Conservation (phyloP, 1,140 invertebrate genomes). For the Drosophila mayri region DNA sequence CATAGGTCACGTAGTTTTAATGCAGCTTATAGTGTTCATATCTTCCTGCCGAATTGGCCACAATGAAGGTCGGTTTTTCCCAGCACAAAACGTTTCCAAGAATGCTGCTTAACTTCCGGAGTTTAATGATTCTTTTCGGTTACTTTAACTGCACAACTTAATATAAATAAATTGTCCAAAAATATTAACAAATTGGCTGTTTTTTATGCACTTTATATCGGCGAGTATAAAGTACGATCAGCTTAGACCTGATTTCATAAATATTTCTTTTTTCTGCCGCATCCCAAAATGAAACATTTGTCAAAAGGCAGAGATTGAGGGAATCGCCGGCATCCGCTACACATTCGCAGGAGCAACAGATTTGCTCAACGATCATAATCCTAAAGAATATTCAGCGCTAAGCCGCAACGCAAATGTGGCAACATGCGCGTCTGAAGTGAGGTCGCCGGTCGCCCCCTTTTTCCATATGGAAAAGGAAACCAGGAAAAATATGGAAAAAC, state of each 20-base stretch:
- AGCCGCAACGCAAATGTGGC: conserved; percentile 84
- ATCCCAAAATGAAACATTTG: conserved; percentile 68
- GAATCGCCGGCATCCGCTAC: conserved; percentile 54
- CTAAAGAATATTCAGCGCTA: conserved; percentile 76
- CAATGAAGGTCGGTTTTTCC: neutral
- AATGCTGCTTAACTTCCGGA: neutral
- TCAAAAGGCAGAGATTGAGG: conserved; percentile 58
- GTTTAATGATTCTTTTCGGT: neutral
- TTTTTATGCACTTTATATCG: neutral
- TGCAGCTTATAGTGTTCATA: neutral
- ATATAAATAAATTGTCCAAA: neutral
- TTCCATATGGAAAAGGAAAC: neutral
- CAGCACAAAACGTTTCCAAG: neutral
- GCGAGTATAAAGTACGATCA: neutral
- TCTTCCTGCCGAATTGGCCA: neutral
- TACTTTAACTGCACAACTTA: neutral
- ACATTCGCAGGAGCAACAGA: conserved; percentile 81
- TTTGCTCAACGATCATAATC: conserved; percentile 85
- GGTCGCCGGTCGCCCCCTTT: conserved; percentile 44
- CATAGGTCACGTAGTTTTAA: conserved; percentile 70
- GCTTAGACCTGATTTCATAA: conserved; percentile 9
- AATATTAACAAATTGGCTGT: neutral
- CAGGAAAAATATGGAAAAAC: conserved; percentile 20
- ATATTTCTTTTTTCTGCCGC: conserved; percentile 2
- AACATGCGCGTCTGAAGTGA: conserved; percentile 82